Base-by-base conservation (phyloP, 2,113 vertebrate genomes). In the Trematocara marginatum region DNA sequence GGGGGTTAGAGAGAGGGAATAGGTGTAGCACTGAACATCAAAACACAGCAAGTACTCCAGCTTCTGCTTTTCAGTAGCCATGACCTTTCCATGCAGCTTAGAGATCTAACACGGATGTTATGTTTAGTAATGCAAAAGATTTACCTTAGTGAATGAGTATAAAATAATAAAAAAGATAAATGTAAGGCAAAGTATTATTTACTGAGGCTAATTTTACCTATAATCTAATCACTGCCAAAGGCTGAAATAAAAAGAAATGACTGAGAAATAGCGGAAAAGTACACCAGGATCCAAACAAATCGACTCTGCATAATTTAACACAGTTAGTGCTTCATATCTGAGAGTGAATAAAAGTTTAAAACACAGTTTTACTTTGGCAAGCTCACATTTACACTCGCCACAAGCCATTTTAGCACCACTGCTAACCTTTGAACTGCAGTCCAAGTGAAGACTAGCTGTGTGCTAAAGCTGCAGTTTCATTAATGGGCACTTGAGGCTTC, bases 11-110 rank as follows among this genome's bases (percentile, higher is more conserved):
- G 91, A 86, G 47, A 83, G 88, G 85, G 88, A 92, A 91, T 85
- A 92, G 92, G 94, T 93, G 40, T 47, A 94, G 88, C 89, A 86
- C 87, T 40, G 89, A 92, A 95, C 95, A 94, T 95, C 92, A 95
- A 95, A 93, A 93, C 91, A 89, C 89, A 90, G 85, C 88, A 15
- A 82, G 82, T 56, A 78, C 86, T 86, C 51, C 51, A 85, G 91
- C 64, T 66, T 71, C 47, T 90, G 89, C 86, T 88, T 86, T 92
- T 86, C 84, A 83, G 84, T 83, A 91, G 88, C 93, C 92, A 6
- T 94, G 95, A 94, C 95, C 95, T 90, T 54, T 91, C 79, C 74
- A 64, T 80, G 54, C 59, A 64, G 66, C 29, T 35, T 18, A n/a
- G 81, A 64, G 88, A 91, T 51, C 69, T 6, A 83, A 83, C 51